Conservation (phyloP, 2,113 vertebrate genomes). For the Craseonycteris thonglongyai region DNA sequence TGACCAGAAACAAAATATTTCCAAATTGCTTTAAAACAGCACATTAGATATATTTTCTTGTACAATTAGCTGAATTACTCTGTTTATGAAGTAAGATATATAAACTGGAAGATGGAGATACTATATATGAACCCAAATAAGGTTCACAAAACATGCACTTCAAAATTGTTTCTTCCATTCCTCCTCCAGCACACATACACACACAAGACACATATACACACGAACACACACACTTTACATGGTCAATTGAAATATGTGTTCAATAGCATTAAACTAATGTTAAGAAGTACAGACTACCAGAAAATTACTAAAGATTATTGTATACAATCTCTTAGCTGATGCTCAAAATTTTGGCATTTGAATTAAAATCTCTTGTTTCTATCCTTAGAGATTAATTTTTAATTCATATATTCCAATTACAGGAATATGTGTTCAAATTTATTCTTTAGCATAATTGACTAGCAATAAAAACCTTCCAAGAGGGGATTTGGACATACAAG, state of each 20-base stretch:
- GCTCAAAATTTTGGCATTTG: not conserved
- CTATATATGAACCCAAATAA: not conserved
- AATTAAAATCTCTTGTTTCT: not conserved
- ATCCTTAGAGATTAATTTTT: not conserved
- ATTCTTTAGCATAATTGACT: not conserved
- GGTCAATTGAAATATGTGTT: not conserved
- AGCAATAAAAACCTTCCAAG: not conserved
- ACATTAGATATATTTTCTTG: not conserved
- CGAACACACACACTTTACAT: not conserved
- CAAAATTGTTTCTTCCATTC: not conserved
- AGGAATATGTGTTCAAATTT: not conserved
- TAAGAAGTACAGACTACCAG: not conserved
- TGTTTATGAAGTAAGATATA: not conserved
- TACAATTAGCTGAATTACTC: not conserved
- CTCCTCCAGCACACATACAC: not conserved
- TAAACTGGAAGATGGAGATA: not conserved
- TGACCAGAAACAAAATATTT: not conserved
- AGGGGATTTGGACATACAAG: not conserved
- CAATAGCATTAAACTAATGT: not conserved
- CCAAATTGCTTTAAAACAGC: not conserved
- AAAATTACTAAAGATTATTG: not conserved
- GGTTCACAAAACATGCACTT: not conserved
- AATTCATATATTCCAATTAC: not conserved
- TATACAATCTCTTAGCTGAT: not conserved
- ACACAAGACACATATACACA: not conserved